Evolutionary conservation across 1,140 invertebrate genomes (phyloP).

Genomic region (Tenebrio molitor): DNA sequence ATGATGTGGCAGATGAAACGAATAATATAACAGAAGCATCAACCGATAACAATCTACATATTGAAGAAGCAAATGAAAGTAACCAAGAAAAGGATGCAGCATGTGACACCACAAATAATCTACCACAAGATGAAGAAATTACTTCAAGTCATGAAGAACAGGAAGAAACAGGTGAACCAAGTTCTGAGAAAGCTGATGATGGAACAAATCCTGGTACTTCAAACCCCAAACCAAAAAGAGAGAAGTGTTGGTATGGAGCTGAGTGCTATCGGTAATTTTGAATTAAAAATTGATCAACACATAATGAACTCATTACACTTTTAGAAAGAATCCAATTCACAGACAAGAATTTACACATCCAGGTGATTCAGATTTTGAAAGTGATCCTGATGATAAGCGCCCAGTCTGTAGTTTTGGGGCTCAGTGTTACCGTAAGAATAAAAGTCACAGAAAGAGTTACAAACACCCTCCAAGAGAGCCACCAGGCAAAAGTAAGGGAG

Average conservation of each 20-base stretch:
- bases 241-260: slow-evolving; percentile 64
- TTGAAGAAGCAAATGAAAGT: too few species aligned
- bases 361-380: slow-evolving; percentile 70
- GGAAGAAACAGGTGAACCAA: background rate
- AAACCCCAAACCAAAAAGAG: slow-evolving; percentile 46
- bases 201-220: slow-evolving; percentile 3
- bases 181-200: background rate
- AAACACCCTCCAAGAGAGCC: slow-evolving; percentile 65
- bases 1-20: too few species aligned
- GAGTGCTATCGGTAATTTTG: slow-evolving; percentile 65
- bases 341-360: slow-evolving; percentile 67
- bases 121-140: too few species aligned
- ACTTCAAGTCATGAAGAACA: too few species aligned
- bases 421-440: slow-evolving; percentile 70
- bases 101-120: too few species aligned
- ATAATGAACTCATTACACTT: slow-evolving; percentile 42
- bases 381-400: slow-evolving; percentile 65
- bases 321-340: slow-evolving; percentile 66
- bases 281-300: background rate
- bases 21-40: too few species aligned
- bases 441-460: slow-evolving; percentile 67
- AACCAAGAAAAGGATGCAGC: too few species aligned
- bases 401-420: slow-evolving; percentile 70
- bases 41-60: too few species aligned
- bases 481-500: slow-evolving; percentile 18